Evolutionary conservation across 2,113 vertebrate genomes (phyloP), one percentile per base, ranked within the genome.

Genomic region (Tenebrosternarchus preto): DNA sequence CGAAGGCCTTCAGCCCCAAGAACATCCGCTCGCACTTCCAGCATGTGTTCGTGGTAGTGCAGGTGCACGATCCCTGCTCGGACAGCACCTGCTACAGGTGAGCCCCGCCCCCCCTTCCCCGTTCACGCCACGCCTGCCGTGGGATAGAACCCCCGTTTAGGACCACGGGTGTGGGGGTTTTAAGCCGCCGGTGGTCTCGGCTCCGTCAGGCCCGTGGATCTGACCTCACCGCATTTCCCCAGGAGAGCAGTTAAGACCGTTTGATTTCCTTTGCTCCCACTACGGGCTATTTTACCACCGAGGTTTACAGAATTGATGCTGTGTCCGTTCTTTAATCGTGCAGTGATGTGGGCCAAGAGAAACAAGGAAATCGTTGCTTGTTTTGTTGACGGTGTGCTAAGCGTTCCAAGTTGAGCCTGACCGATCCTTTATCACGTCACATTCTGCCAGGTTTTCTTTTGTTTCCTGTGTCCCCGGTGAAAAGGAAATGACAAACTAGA

Each of bases 1-100:
- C 98, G 3, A 95, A 96, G 57, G 94, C 98, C 0, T 99, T 99
- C 93, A 98, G 95, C 76, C 98, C 97, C 25, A 98, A 98, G 92
- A 99, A 98, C 90, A 99, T 98, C 75, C 95, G 97, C 5, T 99
- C 98, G 5, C 98, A 99, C 91, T 99, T 99, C 86, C 98, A 99
- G 90, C 98, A 99, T 0, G 98, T 98, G 56, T 99, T 99, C 9
- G 95, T 99, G 88, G 92, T 99, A 0, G 97, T 99, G 27, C 91
- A 93, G 43, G 96, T 91, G 5, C 96, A 98, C 43, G 91, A 88
- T 71, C 96, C 97, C 50, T 97, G 97, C 80, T 95, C 96, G 0
- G 97, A 99, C 71, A 94, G 91, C 22, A 94, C 95, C 83, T 96
- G 95, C 82, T 99, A 98, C 94, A 98, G 98, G 97, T 99, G 88